phyloP scores from a whole-genome alignment of 2,888 invertebrate species.

The Tenthredo livida region DNA sequence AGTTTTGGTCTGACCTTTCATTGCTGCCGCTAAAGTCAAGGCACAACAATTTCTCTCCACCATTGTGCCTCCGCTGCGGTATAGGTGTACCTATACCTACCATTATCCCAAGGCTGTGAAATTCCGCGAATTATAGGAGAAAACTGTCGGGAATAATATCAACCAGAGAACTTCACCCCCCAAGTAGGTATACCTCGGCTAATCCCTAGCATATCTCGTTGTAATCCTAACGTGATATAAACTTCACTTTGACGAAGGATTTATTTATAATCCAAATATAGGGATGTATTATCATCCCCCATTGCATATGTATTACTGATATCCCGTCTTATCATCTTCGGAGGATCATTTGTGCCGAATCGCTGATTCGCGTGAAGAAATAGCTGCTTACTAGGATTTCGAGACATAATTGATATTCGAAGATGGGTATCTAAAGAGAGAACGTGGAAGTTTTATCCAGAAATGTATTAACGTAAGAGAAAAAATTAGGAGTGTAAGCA shows the following conservation, averaged over 20 bases:
- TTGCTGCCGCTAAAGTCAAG: not conserved
- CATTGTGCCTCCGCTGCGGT: not conserved
- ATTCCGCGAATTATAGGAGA: not conserved
- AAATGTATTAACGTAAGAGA: not conserved
- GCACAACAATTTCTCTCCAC: not conserved
- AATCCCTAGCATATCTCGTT: constrained; percentile 18
- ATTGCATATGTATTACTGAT: not conserved
- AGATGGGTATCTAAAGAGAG: no score
- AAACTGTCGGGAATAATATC: not conserved
- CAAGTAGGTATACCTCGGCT: not conserved
- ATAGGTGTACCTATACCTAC: not conserved
- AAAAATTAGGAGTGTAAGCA: not conserved
- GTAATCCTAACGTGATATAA: constrained; percentile 15
- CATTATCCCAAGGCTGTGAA: not conserved
- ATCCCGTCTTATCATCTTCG: not conserved
- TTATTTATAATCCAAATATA: not conserved
- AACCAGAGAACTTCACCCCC: not conserved
- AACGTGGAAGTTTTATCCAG: not conserved
- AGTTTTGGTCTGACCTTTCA: not conserved
- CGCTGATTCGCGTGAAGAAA: no score
- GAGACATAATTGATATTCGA: no score
- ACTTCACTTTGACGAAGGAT: not conserved
- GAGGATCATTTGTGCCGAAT: no score
- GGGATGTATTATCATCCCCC: not conserved
- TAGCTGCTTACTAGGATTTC: no score